Percentiles rank a stretch among this genome's conserved stretches.
These are phyloP conservation scores for Smutsia gigantea DNA, from an alignment of 2,797 vertebrate genomes.

Conservation along the genomic window DNA sequence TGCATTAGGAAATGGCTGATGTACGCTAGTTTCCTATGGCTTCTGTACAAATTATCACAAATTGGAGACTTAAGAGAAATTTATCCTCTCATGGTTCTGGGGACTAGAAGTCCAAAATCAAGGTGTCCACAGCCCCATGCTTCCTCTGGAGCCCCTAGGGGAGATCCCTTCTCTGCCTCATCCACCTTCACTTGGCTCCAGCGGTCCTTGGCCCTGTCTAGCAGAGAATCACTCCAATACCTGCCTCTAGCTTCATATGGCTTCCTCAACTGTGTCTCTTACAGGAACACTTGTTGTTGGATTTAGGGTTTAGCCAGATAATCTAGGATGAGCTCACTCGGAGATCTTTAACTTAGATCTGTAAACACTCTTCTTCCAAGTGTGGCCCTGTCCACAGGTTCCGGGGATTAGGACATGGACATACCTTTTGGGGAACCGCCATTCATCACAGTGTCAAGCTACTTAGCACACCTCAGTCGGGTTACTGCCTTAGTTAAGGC, in stretches of 20 bases:
- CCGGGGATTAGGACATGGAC: neutral
- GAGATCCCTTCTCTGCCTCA: neutral
- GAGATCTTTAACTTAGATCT: neutral
- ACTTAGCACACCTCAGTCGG: neutral
- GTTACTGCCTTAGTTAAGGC: neutral
- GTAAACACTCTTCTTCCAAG: neutral
- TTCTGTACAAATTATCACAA: neutral
- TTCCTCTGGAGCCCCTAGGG: neutral
- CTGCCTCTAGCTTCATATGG: rapidly evolving
- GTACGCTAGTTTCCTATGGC: neutral
- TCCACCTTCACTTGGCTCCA: neutral
- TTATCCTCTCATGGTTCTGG: neutral
- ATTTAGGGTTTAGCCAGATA: neutral
- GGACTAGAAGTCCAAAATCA: neutral
- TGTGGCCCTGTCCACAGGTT: neutral
- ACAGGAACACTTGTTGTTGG: neutral
- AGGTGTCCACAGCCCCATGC: neutral
- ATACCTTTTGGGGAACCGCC: neutral
- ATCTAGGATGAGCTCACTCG: neutral
- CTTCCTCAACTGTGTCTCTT: neutral
- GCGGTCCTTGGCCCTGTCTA: neutral
- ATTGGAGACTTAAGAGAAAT: neutral
- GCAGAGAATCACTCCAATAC: too few relatives aligned
- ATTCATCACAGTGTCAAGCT: neutral
- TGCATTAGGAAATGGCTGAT: neutral